phyloP scores from a whole-genome alignment of 2,888 invertebrate genomes.

The Mechanitis messenoides region DNA sequence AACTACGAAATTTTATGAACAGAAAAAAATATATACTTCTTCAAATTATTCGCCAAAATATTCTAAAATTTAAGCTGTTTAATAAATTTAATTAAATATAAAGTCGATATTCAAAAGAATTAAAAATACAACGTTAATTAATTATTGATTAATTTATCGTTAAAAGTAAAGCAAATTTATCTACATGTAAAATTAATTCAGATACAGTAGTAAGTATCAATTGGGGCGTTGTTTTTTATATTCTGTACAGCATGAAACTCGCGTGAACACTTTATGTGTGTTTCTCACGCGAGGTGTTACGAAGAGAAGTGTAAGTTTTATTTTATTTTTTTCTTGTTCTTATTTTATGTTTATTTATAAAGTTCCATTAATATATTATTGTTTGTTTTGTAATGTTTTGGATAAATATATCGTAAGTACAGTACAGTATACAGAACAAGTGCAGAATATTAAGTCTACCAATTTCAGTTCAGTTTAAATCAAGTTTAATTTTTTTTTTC shows the following conservation, averaged over 20 bases:
- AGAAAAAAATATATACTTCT: too few species aligned
- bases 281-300: conserved; percentile 60
- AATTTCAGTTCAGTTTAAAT: too few species aligned
- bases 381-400: too few species aligned
- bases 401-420: background rate
- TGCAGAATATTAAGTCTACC: too few species aligned
- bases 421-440: too few species aligned
- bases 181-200: conserved; percentile 1
- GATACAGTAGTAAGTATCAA: conserved; percentile 66
- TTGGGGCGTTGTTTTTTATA: conserved; percentile 69
- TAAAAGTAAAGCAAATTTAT: background rate
- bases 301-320: conserved; percentile 47
- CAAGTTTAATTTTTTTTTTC: too few species aligned
- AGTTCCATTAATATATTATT: background rate
- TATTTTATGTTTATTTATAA: background rate
- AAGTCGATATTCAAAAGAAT: background rate
- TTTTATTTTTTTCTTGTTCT: background rate
- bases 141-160: conserved; percentile 3
- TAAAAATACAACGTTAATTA: background rate
- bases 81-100: too few species aligned
- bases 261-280: conserved; percentile 68
- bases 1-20: background rate
- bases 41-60: too few species aligned
- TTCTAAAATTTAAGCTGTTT: too few species aligned
- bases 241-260: conserved; percentile 61